Percentiles rank a stretch among this genome's conserved stretches.
Conservation (phyloP, 1,140 invertebrate species). For the Drosophila setifemur region DNA sequence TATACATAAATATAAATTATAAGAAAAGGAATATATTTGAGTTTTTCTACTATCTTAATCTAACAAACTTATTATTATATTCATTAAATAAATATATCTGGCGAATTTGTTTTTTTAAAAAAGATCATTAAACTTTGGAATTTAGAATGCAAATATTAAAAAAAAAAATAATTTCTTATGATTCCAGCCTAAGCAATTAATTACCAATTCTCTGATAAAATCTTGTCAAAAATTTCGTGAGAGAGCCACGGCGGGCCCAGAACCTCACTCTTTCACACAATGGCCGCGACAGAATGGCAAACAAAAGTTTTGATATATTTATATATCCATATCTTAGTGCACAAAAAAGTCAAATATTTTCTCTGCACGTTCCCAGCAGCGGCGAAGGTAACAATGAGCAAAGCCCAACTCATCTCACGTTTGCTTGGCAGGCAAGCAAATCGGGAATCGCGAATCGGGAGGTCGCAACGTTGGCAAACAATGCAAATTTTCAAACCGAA, state of each 20-base stretch:
- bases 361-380: conserved; percentile 63
- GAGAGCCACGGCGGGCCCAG: conserved; percentile 5
- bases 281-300: conserved; percentile 42
- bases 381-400: conserved; percentile 22
- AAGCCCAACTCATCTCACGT: conserved; percentile 51
- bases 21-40: too few species aligned
- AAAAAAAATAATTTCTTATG: too few species aligned
- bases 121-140: too few species aligned
- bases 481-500: conserved; percentile 60
- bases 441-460: background rate
- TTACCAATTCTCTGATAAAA: conserved; percentile 18
- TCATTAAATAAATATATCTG: too few species aligned
- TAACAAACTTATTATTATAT: too few species aligned
- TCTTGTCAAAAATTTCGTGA: conserved; percentile 14
- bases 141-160: too few species aligned
- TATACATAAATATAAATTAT: too few species aligned
- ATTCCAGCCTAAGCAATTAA: conserved; percentile 6
- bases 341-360: conserved; percentile 69
- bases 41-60: too few species aligned
- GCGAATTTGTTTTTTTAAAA: too few species aligned
- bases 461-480: conserved; percentile 57
- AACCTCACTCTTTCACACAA: conserved; percentile 49
- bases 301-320: conserved; percentile 66
- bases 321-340: conserved; percentile 63
- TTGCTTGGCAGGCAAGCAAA: conserved; percentile 52